Conservation (phyloP, 2,797 vertebrate species). For the Propithecus deckenii region DNA sequence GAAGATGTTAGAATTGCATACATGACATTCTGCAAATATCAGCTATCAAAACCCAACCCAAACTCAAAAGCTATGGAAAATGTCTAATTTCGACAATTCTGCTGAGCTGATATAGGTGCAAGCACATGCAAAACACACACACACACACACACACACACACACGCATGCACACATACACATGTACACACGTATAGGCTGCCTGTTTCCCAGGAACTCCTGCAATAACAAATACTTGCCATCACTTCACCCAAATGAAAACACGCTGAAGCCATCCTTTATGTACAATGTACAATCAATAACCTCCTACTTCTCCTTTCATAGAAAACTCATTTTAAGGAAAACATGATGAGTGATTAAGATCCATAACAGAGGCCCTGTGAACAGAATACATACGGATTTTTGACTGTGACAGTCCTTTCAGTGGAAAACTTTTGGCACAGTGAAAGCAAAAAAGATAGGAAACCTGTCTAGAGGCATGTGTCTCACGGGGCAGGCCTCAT, state of each 20-base stretch:
- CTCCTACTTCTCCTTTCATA: background rate
- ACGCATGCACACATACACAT: fast-evolving
- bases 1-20: background rate
- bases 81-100: background rate
- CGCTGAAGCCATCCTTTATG: background rate
- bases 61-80: background rate
- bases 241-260: background rate
- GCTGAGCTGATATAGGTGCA: background rate
- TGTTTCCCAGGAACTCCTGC: background rate
- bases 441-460: background rate
- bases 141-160: fast-evolving
- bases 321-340: constrained; percentile 51
- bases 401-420: background rate
- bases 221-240: background rate
- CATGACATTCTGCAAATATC: background rate
- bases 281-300: background rate
- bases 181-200: background rate
- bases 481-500: background rate
- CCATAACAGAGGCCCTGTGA: background rate
- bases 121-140: no score
- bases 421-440: constrained; percentile 20
- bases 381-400: constrained; percentile 1
- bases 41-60: background rate
- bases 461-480: background rate
- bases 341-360: background rate